Evolutionary conservation across 1,140 invertebrate species (phyloP), one percentile per base, ranked within the genome.

Genomic region (Ceratitis capitata): DNA sequence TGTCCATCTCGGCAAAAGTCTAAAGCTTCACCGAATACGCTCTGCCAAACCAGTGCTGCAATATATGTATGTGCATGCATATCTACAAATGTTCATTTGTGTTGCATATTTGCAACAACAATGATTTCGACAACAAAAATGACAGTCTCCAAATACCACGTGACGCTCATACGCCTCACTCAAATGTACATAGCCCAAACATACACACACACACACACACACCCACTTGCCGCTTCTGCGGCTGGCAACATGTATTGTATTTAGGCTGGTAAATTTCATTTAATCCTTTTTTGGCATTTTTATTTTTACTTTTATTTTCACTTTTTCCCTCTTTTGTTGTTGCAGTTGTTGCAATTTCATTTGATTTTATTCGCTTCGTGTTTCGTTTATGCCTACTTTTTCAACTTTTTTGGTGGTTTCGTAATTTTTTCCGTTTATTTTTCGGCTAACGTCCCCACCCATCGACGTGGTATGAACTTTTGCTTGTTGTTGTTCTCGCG

Each of bases 341-440:
- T 53, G 51, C 61, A 69, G 61, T 69, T 39, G 35, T 69, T 84
- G 82, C 51, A 56, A 51, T 84, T 69, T 74, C 42, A 23, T 85
- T 85, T 53, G n/a, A 19, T 49, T 85, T 85, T 85, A 51, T 85
- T 35, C 39, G 26, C 23, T 58, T 84, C 85, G 39, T 78, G 84
- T 83, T 83, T 83, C n/a, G n/a, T n/a, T n/a, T n/a, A n/a, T n/a
- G n/a, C n/a, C n/a, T n/a, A n/a, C n/a, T n/a, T n/a, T n/a, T n/a
- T n/a, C n/a, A 42, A 58, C 84, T 82, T 82, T 86, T 61, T 86
- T 83, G 82, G 16, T 53, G 26, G 49, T 32, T n/a, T 14, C 19
- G 26, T 6, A 51, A 35, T 53, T 83, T 83, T 83, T 83, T 85
- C 82, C 85, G 74, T 82, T 78, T 85, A 88, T 87, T 89, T 88